Evolutionary conservation across 2,888 invertebrate genomes (phyloP).

Genomic region (Lottia gigantea): DNA sequence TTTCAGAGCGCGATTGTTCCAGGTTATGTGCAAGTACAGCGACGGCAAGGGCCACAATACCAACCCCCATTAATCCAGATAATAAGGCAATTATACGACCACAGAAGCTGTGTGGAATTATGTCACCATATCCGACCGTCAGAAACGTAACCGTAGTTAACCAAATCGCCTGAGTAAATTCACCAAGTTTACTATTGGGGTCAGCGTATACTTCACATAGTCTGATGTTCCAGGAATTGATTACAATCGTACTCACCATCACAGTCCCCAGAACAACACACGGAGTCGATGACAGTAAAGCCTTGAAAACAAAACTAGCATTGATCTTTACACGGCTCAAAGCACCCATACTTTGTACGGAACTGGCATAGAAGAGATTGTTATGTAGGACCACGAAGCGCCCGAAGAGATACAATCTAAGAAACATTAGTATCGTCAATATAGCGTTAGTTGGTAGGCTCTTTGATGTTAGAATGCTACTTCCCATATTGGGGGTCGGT

Average conservation of each 20-base stretch:
- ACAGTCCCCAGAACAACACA: conserved; percentile 45
- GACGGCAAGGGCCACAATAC: conserved; percentile 55
- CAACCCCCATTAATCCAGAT: conserved; percentile 57
- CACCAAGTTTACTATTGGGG: conserved; percentile 36
- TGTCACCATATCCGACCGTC: conserved; percentile 57
- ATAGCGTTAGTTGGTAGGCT: conserved; percentile 49
- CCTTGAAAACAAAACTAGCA: conserved; percentile 56
- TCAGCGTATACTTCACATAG: conserved; percentile 53
- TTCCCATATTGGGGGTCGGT: conserved; percentile 32
- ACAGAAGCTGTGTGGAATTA: conserved; percentile 54
- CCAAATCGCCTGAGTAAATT: conserved; percentile 54
- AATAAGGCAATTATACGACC: conserved; percentile 50
- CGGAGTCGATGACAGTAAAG: conserved; percentile 52
- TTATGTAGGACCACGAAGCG: conserved; percentile 55
- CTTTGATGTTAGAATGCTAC: conserved; percentile 35
- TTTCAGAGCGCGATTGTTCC: conserved; percentile 55
- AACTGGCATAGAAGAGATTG: conserved; percentile 53
- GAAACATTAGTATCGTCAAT: conserved; percentile 54
- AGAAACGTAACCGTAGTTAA: conserved; percentile 56
- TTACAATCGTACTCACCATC: conserved; percentile 50
- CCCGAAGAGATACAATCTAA: conserved; percentile 50
- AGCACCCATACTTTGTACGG: conserved; percentile 57
- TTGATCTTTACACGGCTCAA: conserved; percentile 56
- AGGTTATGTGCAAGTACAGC: conserved; percentile 56
- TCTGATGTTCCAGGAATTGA: conserved; percentile 52